Conservation (phyloP, 2,888 invertebrate species). For the Kryphioiulus occultus region DNA sequence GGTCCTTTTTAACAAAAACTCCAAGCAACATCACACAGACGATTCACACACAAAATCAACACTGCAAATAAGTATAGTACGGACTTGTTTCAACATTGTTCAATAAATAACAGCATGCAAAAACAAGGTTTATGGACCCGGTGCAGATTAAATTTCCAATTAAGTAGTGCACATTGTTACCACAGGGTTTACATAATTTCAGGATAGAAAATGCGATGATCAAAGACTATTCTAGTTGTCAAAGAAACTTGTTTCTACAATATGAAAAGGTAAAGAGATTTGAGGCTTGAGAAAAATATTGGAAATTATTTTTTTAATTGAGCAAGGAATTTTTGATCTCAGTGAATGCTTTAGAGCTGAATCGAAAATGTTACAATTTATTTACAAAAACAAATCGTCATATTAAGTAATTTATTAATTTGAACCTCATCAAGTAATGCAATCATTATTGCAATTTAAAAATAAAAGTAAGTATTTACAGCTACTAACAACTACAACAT, state of each 20-base stretch:
- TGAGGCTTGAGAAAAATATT: neutral
- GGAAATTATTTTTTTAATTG: neutral
- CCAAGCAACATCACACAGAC: neutral
- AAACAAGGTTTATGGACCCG: neutral
- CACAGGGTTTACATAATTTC: neutral
- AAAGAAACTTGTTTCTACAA: slow-evolving; percentile 4
- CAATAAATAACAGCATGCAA: slow-evolving; percentile 6
- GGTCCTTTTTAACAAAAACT: neutral
- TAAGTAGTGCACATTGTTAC: neutral
- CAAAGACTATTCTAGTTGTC: neutral
- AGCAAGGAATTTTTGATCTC: neutral
- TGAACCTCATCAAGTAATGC: neutral
- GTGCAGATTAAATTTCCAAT: neutral
- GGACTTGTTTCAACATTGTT: slow-evolving; percentile 23
- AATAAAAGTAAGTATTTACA: slow-evolving; percentile 23
- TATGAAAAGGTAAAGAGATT: neutral
- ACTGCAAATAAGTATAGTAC: neutral
- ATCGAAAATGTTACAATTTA: neutral
- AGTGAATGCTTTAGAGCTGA: neutral
- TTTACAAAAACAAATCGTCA: neutral
- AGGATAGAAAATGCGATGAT: neutral
- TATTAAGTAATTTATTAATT: neutral
- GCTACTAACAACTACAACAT: neutral
- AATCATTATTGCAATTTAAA: slow-evolving; percentile 3
- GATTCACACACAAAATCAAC: neutral